Percentiles rank a stretch among this genome's conserved stretches.
Conservation (phyloP, 2,797 vertebrate genomes). For the Thamnophis elegans region DNA sequence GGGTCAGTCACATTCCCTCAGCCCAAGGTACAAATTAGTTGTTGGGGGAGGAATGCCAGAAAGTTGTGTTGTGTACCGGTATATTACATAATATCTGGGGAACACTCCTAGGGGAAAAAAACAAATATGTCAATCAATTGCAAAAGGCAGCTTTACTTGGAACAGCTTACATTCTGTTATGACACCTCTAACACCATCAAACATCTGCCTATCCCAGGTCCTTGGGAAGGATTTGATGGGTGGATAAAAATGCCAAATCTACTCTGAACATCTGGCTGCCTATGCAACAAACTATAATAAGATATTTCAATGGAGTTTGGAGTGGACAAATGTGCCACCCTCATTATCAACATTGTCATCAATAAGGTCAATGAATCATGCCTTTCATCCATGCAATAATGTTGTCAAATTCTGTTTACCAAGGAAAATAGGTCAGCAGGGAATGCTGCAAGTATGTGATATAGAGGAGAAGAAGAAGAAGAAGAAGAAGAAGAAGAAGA, state of each 20-base stretch:
- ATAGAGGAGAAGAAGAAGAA: neutral
- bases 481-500: too few relatives aligned
- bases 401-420: neutral
- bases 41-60: neutral
- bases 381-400: neutral
- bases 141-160: too few relatives aligned
- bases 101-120: neutral
- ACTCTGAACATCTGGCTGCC: too few relatives aligned
- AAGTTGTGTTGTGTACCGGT: neutral
- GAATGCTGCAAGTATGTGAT: neutral
- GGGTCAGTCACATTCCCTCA: neutral
- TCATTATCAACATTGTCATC: too few relatives aligned
- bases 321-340: too few relatives aligned
- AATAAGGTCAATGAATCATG: neutral
- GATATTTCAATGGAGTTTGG: too few relatives aligned
- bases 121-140: neutral
- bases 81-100: neutral
- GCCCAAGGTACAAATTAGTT: neutral
- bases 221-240: neutral
- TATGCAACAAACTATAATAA: too few relatives aligned
- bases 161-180: too few relatives aligned
- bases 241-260: too few relatives aligned
- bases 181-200: too few relatives aligned
- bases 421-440: neutral
- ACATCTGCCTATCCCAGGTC: too few relatives aligned